phyloP scores from a whole-genome alignment of 2,113 vertebrate genomes.

The Anhinga anhinga region DNA sequence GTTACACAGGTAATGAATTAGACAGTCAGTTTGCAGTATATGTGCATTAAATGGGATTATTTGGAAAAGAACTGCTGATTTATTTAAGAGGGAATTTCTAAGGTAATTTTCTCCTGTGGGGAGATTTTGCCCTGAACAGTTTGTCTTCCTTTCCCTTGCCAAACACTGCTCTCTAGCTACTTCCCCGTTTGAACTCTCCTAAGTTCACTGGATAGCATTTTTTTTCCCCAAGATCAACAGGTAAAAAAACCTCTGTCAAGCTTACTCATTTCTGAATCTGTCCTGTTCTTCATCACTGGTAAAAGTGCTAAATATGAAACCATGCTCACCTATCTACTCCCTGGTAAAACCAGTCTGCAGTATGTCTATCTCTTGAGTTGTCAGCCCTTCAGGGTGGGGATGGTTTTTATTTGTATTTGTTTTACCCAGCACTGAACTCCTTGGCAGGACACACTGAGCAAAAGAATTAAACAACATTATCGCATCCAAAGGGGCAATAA shows the following conservation, averaged over 20 bases:
- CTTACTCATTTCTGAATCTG: neutral
- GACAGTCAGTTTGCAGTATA: neutral
- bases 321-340: neutral
- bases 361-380: neutral
- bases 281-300: neutral
- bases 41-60: neutral
- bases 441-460: neutral
- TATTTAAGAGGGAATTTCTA: slow-evolving; percentile 9
- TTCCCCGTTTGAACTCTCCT: neutral
- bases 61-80: neutral
- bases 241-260: neutral
- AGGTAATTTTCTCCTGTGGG: neutral
- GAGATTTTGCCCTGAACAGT: neutral
- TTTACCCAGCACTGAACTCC: neutral
- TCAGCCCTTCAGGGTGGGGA: neutral
- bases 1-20: neutral
- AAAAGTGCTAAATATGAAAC: neutral
- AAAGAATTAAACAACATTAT: neutral
- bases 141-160: neutral
- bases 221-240: neutral
- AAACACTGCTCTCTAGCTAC: neutral
- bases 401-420: neutral
- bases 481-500: neutral
- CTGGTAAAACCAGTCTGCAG: neutral
- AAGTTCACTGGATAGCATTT: neutral